Evolutionary conservation across 2,113 vertebrate species (phyloP).

Genomic region (Dascyllus trimaculatus): DNA sequence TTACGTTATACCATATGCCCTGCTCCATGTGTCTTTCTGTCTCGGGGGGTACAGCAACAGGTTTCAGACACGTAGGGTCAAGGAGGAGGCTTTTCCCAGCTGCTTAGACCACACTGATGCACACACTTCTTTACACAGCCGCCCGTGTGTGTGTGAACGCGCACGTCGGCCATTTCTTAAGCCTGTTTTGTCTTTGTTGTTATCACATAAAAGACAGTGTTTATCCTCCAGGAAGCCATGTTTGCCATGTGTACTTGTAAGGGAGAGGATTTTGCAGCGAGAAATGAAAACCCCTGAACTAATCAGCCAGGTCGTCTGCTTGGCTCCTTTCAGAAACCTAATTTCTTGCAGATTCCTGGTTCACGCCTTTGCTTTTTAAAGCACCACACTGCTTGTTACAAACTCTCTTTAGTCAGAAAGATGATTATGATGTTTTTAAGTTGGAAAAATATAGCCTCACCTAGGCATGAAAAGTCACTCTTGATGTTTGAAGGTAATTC

Average conservation of each 20-base stretch:
- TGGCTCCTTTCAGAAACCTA: constrained; percentile 45
- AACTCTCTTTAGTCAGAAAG: constrained; percentile 8
- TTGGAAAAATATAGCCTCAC: background rate
- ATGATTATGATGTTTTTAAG: background rate
- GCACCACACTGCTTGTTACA: constrained; percentile 5
- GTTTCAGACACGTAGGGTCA: constrained; percentile 82
- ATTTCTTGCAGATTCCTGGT: constrained; percentile 65
- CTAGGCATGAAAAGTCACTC: background rate
- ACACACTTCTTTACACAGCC: constrained; percentile 40
- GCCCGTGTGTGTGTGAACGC: background rate
- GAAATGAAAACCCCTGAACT: constrained; percentile 59
- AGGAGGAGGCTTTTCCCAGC: constrained; percentile 81
- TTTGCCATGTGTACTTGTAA: constrained; percentile 73
- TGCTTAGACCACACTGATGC: constrained; percentile 77
- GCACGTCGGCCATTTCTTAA: constrained; percentile 41
- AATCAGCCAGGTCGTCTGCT: constrained; percentile 56
- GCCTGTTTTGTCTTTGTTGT: constrained; percentile 70
- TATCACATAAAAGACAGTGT: constrained; percentile 72
- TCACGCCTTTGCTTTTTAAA: constrained; percentile 21
- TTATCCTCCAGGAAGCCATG: constrained; percentile 67
- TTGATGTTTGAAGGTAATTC: constrained; percentile 8
- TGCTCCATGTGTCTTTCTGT: constrained; percentile 74
- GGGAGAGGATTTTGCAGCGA: constrained; percentile 48
- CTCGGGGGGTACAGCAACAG: constrained; percentile 76
- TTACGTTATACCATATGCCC: constrained; percentile 84